Base-by-base conservation (phyloP, 2,797 vertebrate genomes). In the Esox masquinongy region DNA sequence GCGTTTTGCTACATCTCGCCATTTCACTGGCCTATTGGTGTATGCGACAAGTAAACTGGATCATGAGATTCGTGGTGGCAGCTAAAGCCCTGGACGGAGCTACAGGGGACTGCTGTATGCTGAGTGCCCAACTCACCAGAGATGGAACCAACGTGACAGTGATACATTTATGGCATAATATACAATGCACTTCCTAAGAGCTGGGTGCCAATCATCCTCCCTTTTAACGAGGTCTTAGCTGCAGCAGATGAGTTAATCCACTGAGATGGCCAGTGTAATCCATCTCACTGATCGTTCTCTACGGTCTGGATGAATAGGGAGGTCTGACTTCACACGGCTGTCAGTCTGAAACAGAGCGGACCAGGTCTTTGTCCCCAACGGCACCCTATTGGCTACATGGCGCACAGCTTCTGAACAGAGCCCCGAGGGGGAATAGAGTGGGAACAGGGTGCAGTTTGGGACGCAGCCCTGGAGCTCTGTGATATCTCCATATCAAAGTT, bases 401-500 rank as follows among this genome's bases (percentile, higher is more conserved):
- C n/a, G 19, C 51, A 22, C 51, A 7, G n/a, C 51, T 56, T 53
- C n/a, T 56, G 51, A 56, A 7, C 51, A n/a, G 51, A 15, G 7
- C 51, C 51, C 19, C n/a, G 9, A 17, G 53, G n/a, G 53, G 53
- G n/a, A 11, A 53, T 8, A 53, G 53, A 17, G 19, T 1, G 53
- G 53, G n/a, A 22, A 53, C 19, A 53, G 53, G 53, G 53, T 56
- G 53, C 53, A 15, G 16, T 56, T 56, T 56, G 53, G n/a, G 17
- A n/a, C 47, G 50, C 16, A 19, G 0, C 73, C 80, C 82, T 69
- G 77, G 36, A 78, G 86, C 83, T 81, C 92, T 93, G 93, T 93
- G 92, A 93, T 92, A 92, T 85, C 86, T 79, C 80, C 87, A 94
- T 93, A 93, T 94, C 90, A 91, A 92, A 90, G 88, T 84, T 89